A percentile compares a stretch with the other conserved stretches of the same genome.
These are phyloP conservation scores for Rhipidura dahli DNA, from an alignment of 2,113 vertebrate genomes.

Conservation along the genomic window DNA sequence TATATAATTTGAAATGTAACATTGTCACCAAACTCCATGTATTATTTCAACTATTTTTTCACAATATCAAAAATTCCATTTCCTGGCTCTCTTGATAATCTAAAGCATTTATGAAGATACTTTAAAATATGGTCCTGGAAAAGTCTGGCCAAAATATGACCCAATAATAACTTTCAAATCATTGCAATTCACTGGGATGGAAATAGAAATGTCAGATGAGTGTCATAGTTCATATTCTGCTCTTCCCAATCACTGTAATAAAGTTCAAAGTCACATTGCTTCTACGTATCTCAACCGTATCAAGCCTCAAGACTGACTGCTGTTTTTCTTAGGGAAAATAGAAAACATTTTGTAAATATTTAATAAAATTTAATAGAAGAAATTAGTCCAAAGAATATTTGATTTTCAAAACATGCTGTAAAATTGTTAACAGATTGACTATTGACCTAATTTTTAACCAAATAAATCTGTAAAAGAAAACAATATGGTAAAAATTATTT, in stretches of 20 bases:
- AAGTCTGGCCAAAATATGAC: not conserved
- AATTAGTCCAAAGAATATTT: not conserved
- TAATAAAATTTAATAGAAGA: accelerated
- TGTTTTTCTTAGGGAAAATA: not conserved
- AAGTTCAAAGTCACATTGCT: not conserved
- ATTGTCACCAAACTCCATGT: not conserved
- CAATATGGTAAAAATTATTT: not conserved
- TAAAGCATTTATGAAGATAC: not conserved
- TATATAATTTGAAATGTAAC: not conserved
- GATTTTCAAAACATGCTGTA: not conserved
- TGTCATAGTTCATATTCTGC: not conserved
- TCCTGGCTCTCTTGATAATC: not conserved
- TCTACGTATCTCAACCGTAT: not conserved
- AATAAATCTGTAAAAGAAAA: not conserved
- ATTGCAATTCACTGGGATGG: not conserved
- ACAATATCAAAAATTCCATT: not conserved
- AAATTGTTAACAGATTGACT: not conserved
- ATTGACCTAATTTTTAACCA: not conserved
- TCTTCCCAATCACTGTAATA: not conserved
- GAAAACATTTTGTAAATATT: not conserved
- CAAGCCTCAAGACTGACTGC: not conserved
- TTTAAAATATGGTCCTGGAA: not conserved
- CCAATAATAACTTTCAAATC: not conserved
- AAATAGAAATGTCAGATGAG: not conserved
- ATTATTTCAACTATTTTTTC: not conserved